Evolutionary conservation across 64 coral and sea anemone species (phyloP).

Genomic region (Stylophora pistillata): DNA sequence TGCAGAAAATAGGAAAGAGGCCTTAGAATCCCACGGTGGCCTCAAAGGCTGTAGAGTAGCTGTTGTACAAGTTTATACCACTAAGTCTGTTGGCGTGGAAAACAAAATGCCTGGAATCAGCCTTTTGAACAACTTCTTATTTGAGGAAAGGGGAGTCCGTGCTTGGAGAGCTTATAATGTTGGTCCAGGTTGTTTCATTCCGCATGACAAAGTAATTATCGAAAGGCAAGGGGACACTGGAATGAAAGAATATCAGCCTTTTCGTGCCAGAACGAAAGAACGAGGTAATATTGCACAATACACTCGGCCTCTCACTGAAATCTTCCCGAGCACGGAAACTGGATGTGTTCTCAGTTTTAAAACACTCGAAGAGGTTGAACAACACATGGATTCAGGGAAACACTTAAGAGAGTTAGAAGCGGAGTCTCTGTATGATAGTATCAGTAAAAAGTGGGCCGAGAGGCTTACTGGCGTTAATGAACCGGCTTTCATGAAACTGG

Average conservation of each 20-base stretch:
- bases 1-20: conserved; percentile 49
- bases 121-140: conserved; percentile 22
- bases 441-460: conserved; percentile 60
- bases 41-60: conserved; percentile 43
- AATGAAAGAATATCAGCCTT: conserved; percentile 48
- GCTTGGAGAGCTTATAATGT: conserved; percentile 51
- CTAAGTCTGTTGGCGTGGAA: conserved; percentile 2
- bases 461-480: conserved; percentile 15
- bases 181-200: conserved; percentile 17
- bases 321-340: conserved; percentile 43
- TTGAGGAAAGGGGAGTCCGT: background rate
- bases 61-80: conserved; percentile 47
- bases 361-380: conserved; percentile 26
- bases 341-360: conserved; percentile 60
- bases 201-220: background rate
- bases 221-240: conserved; percentile 7
- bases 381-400: conserved; percentile 54
- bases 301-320: background rate
- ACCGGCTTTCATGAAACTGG: too few relatives aligned
- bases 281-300: conserved; percentile 14
- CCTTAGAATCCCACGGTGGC: conserved; percentile 44
- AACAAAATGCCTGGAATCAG: conserved; percentile 57
- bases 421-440: conserved; percentile 18
- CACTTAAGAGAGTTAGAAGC: conserved; percentile 41
- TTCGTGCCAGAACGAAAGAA: conserved; percentile 45